Conservation (phyloP, 2,113 vertebrate genomes). For the Pomatostomus ruficeps region DNA sequence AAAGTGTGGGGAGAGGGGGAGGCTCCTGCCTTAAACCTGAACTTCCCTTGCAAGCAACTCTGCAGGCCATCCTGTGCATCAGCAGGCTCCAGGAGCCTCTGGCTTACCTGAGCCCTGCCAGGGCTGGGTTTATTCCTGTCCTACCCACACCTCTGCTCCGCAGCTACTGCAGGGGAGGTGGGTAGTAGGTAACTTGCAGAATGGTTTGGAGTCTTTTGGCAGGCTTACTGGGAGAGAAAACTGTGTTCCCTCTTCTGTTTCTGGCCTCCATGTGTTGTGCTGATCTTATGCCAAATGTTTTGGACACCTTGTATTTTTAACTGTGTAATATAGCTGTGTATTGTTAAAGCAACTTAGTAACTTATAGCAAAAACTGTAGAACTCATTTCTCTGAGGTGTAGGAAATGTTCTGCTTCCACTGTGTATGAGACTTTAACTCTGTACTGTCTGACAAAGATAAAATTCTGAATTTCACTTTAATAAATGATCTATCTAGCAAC, state of each 20-base stretch:
- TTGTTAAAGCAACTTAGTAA: slow-evolving; percentile 70
- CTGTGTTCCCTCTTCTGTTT: slow-evolving; percentile 68
- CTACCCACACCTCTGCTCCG: not conserved
- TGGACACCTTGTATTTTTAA: slow-evolving; percentile 74
- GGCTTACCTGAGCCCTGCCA: not conserved
- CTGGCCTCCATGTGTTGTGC: slow-evolving; percentile 69
- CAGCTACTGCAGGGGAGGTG: not conserved
- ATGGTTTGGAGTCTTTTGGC: not conserved
- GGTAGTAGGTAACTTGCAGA: not conserved
- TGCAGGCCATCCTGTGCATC: not conserved
- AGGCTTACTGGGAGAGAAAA: slow-evolving; percentile 36
- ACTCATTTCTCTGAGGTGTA: slow-evolving; percentile 55
- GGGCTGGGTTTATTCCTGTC: not conserved
- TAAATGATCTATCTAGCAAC: slow-evolving; percentile 73
- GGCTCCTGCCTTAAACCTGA: slow-evolving; percentile 52
- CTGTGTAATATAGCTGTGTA: slow-evolving; percentile 74
- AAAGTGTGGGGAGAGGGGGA: not conserved
- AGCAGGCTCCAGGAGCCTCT: not conserved
- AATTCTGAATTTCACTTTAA: slow-evolving; percentile 69
- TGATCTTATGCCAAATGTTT: slow-evolving; percentile 71
- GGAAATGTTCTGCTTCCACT: slow-evolving; percentile 65
- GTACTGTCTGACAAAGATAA: slow-evolving; percentile 65
- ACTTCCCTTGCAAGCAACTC: slow-evolving; percentile 12
- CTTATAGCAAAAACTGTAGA: slow-evolving; percentile 64
- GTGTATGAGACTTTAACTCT: slow-evolving; percentile 68